Evolutionary conservation across 2,888 invertebrate species (phyloP), one percentile per base, ranked within the genome.

Genomic region (Anoncus sp.): DNA sequence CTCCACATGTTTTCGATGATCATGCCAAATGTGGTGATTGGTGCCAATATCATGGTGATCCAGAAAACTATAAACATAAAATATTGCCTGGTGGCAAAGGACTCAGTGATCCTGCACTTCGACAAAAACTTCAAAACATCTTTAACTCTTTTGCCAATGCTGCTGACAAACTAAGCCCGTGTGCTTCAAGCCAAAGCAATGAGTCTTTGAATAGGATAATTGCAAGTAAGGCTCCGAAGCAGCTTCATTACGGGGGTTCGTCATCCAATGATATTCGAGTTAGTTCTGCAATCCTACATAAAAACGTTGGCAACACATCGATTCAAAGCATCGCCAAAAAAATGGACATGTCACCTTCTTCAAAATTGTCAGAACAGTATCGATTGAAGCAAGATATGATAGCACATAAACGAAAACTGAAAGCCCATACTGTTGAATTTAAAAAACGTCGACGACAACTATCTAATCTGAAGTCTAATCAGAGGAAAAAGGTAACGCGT

Each of bases 161-260:
- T 31, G 75, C 79, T 40, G 76, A 79, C 2, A 79, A 81, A 75
- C 69, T 82, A 2, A 53, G 70, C 12, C 79, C 79, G 2, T 82
- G 81, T 75, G 83, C 35, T n/a, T 79, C 78, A 22, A 77, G 63
- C 16, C 79, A 82, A 69, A 65, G 38, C 9, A 80, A 82, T 47
- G 78, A 81, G 38, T 82, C 81, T 1, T 31, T 82, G 2, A 81
- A 83, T 57, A 66, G 59, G 45, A 24, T 53, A 14, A 70, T 82
- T 16, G 43, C 77, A n/a, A 79, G 65, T 45, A 77, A 27, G 9
- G 62, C 72, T 75, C 81, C 83, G 7, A 77, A 83, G 47, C 67
- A 63, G 24, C 45, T 72, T 5, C 80, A 79, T 70, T 81, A 80
- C 49, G 79, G 79, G 14, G 77, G 80, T 14, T 80, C 81, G n/a